These are phyloP conservation scores for Lasioglossum calceatum DNA, from an alignment of 2,888 invertebrate genomes.

Conservation along the genomic window DNA sequence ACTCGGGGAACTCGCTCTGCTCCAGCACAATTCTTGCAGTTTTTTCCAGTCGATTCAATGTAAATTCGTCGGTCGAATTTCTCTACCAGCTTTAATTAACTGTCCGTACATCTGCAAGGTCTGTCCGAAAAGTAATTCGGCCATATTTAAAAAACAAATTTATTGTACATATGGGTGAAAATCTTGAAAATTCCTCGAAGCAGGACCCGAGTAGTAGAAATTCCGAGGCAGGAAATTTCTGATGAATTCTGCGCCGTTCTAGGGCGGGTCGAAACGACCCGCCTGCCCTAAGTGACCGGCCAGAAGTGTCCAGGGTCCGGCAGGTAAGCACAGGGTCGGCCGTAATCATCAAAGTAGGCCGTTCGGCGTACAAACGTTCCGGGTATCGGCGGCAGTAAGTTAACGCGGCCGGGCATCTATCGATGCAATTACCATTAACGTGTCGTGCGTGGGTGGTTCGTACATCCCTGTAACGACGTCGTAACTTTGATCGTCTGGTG, in stretches of 20 bases:
- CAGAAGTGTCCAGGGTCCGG: not conserved
- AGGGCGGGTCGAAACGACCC: not conserved
- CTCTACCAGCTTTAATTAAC: too few relatives aligned
- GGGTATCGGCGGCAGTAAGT: constrained; percentile 37
- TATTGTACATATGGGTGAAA: too few relatives aligned
- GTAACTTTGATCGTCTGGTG: constrained; percentile 65
- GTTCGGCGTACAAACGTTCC: not conserved
- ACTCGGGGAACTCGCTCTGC: not conserved
- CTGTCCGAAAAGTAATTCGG: too few relatives aligned
- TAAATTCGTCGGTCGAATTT: too few relatives aligned
- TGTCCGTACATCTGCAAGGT: too few relatives aligned
- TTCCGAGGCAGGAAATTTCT: too few relatives aligned
- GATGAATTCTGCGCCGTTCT: too few relatives aligned
- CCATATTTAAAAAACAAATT: too few relatives aligned
- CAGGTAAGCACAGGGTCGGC: not conserved
- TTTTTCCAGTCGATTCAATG: not conserved
- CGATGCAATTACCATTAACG: constrained; percentile 67
- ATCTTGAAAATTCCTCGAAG: too few relatives aligned
- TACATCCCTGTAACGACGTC: constrained; percentile 58
- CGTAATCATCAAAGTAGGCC: constrained; percentile 4
- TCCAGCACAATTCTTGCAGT: not conserved
- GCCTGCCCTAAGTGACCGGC: not conserved
- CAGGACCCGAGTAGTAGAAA: too few relatives aligned
- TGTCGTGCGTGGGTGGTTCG: constrained; percentile 48
- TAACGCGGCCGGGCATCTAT: constrained; percentile 46